Conservation (phyloP, 2,797 vertebrate genomes). For the Melanotaenia boesemani region DNA sequence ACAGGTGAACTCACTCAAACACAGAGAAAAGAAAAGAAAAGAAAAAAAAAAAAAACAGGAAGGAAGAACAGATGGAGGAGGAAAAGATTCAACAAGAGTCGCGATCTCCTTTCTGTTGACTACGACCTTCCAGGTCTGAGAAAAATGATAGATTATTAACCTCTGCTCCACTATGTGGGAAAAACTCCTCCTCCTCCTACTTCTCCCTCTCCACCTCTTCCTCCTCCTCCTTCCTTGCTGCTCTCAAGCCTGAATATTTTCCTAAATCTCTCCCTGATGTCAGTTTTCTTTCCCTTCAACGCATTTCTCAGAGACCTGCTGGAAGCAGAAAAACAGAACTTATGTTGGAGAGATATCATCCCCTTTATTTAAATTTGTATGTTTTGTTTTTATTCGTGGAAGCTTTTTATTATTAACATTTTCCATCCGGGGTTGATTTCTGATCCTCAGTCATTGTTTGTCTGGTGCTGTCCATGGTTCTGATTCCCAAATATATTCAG, state of each 20-base stretch:
- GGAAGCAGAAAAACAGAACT: background rate
- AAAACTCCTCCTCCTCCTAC: conserved; percentile 27
- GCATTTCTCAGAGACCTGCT: conserved; percentile 21
- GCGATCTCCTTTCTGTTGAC: too few relatives aligned
- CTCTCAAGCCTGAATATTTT: background rate
- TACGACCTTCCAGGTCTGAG: conserved; percentile 13
- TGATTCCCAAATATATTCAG: conserved; percentile 33
- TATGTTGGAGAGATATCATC: too few relatives aligned
- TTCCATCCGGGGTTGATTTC: too few relatives aligned
- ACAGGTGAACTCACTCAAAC: background rate
- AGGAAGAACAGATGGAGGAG: background rate
- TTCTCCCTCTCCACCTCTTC: background rate
- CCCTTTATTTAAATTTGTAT: too few relatives aligned
- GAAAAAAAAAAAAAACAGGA: background rate
- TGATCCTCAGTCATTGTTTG: conserved; percentile 32
- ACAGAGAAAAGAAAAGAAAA: background rate
- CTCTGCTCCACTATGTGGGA: conserved; percentile 40
- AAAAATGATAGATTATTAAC: conserved; percentile 67
- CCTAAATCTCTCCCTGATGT: conserved; percentile 38
- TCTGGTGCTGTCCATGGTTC: conserved; percentile 73
- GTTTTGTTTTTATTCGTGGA: too few relatives aligned
- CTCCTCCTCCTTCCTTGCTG: too few relatives aligned
- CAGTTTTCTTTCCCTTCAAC: background rate
- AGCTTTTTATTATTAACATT: too few relatives aligned
- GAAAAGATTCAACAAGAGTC: too few relatives aligned